Evolutionary conservation across 2,888 invertebrate genomes (phyloP), one percentile per base, ranked within the genome.

Genomic region (Rhagonycha lutea): DNA sequence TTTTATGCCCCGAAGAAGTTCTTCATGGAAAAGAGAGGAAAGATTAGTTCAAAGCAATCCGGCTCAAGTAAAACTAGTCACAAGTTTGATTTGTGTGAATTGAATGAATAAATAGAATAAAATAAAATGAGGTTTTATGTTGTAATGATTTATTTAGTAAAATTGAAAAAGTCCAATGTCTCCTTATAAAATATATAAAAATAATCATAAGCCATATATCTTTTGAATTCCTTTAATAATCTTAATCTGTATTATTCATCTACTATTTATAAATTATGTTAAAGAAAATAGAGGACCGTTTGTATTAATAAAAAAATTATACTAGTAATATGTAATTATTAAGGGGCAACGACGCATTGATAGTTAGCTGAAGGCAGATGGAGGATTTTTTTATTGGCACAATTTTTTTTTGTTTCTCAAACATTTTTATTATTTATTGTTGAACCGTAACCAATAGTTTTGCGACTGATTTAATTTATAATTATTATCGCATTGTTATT

Each of bases 11-110:
- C 18, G 12, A 47, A 60, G 61, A 32, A 61, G 14, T 5, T 9
- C 14, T 10, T 11, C 26, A 5, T 14, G n/a, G 18, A 32, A 61
- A 71, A 72, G 69, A 23, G 69, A 69, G 23, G 69, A 74, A 29
- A 69, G 61, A 28, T n/a, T 12, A 18, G 29, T 62, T 26, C 14
- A 68, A 71, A 69, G 68, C 67, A 14, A 69, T 72, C 72, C 74
- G 71, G 62, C 63, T 47, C 68, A 61, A 68, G 32, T 32, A 67
- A 69, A 78, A 75, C 78, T 74, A 73, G 75, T 78, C 73, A 70
- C 61, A 78, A 73, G 73, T 78, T 75, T 76, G 78, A 78, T 78
- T 78, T 76, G 78, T 76, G 73, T 74, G 78, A 73, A 78, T 77
- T 74, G 78, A 78, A 75, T 75, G 75, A 71, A 71, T 74, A 74